A percentile compares a stretch with the other conserved stretches of the same genome.
These are phyloP conservation scores for Amyelois transitella DNA, from an alignment of 1,140 invertebrate genomes.

Conservation along the genomic window DNA sequence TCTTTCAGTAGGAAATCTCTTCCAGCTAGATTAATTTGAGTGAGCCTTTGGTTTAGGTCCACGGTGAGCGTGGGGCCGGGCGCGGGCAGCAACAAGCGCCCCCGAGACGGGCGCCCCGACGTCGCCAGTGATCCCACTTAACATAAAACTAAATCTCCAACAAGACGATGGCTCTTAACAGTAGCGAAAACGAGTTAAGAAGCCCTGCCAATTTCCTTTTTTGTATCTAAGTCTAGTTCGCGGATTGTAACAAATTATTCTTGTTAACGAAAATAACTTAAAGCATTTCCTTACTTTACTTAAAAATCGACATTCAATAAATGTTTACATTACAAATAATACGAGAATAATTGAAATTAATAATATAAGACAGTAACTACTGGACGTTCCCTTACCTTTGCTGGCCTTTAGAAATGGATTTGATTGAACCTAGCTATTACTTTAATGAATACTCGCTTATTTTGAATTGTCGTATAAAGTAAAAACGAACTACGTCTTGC, in stretches of 20 bases:
- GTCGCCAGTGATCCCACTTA: conserved; percentile 50
- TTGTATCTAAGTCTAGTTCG: not conserved
- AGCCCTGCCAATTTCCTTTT: conserved; percentile 14
- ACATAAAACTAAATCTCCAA: conserved; percentile 49
- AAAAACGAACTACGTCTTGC: not conserved
- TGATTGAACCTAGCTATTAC: not conserved
- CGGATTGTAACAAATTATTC: too few species aligned
- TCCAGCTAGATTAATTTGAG: conserved; percentile 15
- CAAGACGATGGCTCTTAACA: conserved; percentile 32
- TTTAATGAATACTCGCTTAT: not conserved
- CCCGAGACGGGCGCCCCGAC: conserved; percentile 45
- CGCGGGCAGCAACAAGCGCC: conserved; percentile 33
- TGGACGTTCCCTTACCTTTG: not conserved
- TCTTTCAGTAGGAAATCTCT: conserved; percentile 3
- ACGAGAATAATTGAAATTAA: not conserved
- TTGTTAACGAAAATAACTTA: too few species aligned
- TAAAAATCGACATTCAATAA: too few species aligned
- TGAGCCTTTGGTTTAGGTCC: conserved; percentile 9
- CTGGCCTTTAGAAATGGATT: not conserved
- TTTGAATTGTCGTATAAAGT: not conserved
- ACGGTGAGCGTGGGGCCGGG: conserved; percentile 6
- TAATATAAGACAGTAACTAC: not conserved
- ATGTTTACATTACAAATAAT: not conserved
- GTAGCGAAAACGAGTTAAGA: conserved; percentile 16
- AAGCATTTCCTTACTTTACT: too few species aligned